Evolutionary conservation across 1,140 invertebrate species (phyloP).

Genomic region (Cotesia chilonis): DNA sequence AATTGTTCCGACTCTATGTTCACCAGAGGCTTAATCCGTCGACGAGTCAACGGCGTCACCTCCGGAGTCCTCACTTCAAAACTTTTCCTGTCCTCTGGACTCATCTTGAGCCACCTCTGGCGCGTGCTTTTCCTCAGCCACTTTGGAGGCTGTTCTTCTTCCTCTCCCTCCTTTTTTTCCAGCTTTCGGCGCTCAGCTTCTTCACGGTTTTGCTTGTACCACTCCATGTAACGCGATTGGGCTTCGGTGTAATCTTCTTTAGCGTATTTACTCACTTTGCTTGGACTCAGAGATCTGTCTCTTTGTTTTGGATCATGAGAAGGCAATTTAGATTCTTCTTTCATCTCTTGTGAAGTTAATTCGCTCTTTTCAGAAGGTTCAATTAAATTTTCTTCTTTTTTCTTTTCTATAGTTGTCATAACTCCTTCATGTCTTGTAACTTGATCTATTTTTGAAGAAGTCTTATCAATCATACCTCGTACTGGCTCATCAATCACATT

Average conservation of each 20-base stretch:
- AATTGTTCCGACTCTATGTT: constrained; percentile 63
- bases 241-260: constrained; percentile 44
- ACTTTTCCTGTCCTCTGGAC: constrained; percentile 37
- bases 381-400: too few species aligned
- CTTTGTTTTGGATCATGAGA: background rate
- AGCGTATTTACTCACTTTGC: constrained; percentile 14
- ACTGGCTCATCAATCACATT: too few species aligned
- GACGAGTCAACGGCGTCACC: constrained; percentile 45
- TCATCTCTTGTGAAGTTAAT: background rate
- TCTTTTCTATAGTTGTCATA: too few species aligned
- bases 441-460: too few species aligned
- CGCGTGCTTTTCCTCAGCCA: constrained; percentile 50
- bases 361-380: background rate
- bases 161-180: constrained; percentile 49
- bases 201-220: constrained; percentile 64
- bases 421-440: too few species aligned
- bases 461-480: too few species aligned
- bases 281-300: constrained; percentile 24
- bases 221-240: constrained; percentile 67
- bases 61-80: constrained; percentile 45
- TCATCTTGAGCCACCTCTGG: constrained; percentile 36
- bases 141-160: constrained; percentile 52
- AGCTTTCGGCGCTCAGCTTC: constrained; percentile 53
- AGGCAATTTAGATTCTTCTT: background rate
- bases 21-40: constrained; percentile 56